Percentiles rank a stretch among this genome's conserved stretches.
Conservation (phyloP, 1,140 invertebrate genomes). For the Ooceraea biroi region DNA sequence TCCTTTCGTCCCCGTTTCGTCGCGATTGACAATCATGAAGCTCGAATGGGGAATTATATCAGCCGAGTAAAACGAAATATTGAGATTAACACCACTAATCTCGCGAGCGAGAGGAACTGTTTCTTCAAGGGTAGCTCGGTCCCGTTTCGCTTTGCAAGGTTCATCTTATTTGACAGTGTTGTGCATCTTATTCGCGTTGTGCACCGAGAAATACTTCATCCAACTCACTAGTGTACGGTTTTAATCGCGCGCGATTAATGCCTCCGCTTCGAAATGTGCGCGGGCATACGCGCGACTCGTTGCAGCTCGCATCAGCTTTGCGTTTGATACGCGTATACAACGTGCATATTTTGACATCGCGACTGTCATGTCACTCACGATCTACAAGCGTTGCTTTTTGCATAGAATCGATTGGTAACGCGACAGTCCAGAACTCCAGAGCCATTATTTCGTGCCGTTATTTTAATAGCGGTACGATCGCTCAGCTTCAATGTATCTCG, state of each 20-base stretch:
- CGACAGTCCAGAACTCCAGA: neutral
- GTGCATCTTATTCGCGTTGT: neutral
- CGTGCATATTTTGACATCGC: constrained; percentile 30
- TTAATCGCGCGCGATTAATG: constrained; percentile 31
- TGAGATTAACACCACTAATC: constrained; percentile 46
- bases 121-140: constrained; percentile 20
- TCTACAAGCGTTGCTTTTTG: constrained; percentile 40
- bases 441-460: constrained; percentile 34
- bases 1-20: constrained; percentile 21
- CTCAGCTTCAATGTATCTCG: neutral
- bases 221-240: neutral
- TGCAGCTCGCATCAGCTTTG: constrained; percentile 11
- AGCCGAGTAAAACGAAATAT: constrained; percentile 47
- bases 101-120: constrained; percentile 2
- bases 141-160: constrained; percentile 12
- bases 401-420: constrained; percentile 28
- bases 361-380: constrained; percentile 36
- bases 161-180: constrained; percentile 28
- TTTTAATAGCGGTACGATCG: constrained; percentile 30
- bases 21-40: constrained; percentile 58
- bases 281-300: neutral
- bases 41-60: constrained; percentile 45
- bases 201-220: constrained; percentile 1
- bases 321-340: constrained; percentile 39
- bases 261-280: constrained; percentile 11